A percentile compares a stretch with the other conserved stretches of the same genome.
phyloP scores from a whole-genome alignment of 2,113 vertebrate genomes.

The Tyto alba region DNA sequence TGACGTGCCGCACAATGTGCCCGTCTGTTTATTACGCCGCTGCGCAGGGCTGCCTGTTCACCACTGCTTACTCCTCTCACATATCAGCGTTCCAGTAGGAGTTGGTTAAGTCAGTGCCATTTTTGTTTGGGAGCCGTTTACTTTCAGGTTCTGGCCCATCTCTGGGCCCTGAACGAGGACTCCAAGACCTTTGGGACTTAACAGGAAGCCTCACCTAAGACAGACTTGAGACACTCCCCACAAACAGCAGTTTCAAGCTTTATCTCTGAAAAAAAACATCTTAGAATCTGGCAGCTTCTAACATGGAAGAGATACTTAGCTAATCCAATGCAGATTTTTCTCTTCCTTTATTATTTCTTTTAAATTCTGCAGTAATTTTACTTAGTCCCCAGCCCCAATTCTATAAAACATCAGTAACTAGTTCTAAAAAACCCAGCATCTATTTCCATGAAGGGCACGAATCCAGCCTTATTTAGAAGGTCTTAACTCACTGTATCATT shows the following conservation, averaged over 20 bases:
- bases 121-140: background rate
- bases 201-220: background rate
- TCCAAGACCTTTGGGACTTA: no score
- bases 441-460: rapidly evolving
- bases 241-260: background rate
- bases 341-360: background rate
- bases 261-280: background rate
- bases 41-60: background rate
- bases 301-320: background rate
- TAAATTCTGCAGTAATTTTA: background rate
- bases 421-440: background rate
- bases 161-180: background rate
- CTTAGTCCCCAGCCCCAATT: background rate
- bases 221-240: background rate
- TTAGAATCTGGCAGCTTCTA: background rate
- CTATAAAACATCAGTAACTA: background rate
- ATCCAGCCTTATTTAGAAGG: background rate
- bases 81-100: background rate
- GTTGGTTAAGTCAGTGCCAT: background rate
- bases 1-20: rapidly evolving
- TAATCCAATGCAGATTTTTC: background rate
- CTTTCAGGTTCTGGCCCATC: background rate
- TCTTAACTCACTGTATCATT: background rate
- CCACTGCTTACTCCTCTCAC: background rate
- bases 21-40: rapidly evolving